phyloP scores from a whole-genome alignment of 2,797 vertebrate species.

The Chloroceryle inda region DNA sequence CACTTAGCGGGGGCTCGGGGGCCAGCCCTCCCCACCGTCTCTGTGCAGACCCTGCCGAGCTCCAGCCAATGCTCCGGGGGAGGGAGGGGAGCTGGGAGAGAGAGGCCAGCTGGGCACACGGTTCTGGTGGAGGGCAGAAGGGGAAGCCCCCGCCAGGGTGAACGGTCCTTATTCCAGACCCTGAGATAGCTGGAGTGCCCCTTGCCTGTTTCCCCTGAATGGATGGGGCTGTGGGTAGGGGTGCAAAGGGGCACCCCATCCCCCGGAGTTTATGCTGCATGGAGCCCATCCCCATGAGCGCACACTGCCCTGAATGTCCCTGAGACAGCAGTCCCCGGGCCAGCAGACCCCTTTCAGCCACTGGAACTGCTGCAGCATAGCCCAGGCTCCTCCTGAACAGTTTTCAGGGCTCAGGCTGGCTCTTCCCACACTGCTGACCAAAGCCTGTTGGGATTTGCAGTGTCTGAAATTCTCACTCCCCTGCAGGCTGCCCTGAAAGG shows the following conservation, averaged over 20 bases:
- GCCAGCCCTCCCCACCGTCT: not conserved
- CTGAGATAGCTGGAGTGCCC: accelerated
- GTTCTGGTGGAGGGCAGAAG: accelerated
- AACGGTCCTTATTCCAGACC: not conserved
- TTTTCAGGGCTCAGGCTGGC: not conserved
- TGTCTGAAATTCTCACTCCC: not conserved
- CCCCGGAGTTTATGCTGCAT: not conserved
- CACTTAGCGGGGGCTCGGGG: not conserved
- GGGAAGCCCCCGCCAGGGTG: accelerated
- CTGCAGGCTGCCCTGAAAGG: not conserved
- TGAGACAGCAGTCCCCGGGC: not conserved
- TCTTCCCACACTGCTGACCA: not conserved
- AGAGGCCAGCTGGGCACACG: accelerated
- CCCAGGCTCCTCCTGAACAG: not conserved
- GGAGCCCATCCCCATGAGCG: not conserved
- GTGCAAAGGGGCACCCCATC: not conserved
- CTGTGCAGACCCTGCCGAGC: not conserved
- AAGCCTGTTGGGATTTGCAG: not conserved
- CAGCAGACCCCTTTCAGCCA: not conserved
- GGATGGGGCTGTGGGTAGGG: not conserved
- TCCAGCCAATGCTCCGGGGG: accelerated
- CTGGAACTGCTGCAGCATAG: not conserved
- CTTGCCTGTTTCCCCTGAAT: accelerated
- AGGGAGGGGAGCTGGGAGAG: not conserved
- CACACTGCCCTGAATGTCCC: not conserved